A percentile compares a stretch with the other conserved stretches of the same genome.
Conservation (phyloP, 2,888 invertebrate species). For the Drosophila multiciliata region DNA sequence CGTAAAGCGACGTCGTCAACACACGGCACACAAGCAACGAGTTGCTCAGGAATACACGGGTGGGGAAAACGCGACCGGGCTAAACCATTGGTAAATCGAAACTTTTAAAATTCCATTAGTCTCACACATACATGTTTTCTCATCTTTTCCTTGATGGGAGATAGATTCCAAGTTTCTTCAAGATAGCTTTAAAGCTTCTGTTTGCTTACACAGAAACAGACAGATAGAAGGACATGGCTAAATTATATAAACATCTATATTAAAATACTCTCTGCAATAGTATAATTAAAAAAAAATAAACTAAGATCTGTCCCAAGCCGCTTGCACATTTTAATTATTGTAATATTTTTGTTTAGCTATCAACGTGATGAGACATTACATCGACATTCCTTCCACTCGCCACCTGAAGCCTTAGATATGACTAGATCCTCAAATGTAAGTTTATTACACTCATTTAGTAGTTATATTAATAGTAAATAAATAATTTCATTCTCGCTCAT, state of each 20-base stretch:
- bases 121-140: not conserved
- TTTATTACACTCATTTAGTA: not conserved
- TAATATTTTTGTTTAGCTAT: conserved; percentile 21
- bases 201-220: not conserved
- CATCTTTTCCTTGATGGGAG: not conserved
- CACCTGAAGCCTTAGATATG: conserved; percentile 67
- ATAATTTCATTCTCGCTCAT: not conserved
- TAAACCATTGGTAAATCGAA: conserved; percentile 31
- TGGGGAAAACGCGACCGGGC: conserved; percentile 9
- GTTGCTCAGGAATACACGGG: conserved; percentile 25
- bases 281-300: not conserved
- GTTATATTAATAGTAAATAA: not conserved
- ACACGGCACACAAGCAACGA: conserved; percentile 36
- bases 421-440: conserved; percentile 53
- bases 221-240: not conserved
- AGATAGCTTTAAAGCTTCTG: not conserved
- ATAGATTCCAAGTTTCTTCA: not conserved
- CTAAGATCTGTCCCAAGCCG: not conserved
- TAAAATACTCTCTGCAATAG: too few relatives aligned
- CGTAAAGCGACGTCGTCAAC: conserved; percentile 74
- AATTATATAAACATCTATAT: not conserved
- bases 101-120: not conserved
- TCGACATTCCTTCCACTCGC: conserved; percentile 71
- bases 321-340: not conserved
- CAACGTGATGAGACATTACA: conserved; percentile 54